Conservation (phyloP, 2,113 vertebrate genomes). For the Odocoileus hemionus region DNA sequence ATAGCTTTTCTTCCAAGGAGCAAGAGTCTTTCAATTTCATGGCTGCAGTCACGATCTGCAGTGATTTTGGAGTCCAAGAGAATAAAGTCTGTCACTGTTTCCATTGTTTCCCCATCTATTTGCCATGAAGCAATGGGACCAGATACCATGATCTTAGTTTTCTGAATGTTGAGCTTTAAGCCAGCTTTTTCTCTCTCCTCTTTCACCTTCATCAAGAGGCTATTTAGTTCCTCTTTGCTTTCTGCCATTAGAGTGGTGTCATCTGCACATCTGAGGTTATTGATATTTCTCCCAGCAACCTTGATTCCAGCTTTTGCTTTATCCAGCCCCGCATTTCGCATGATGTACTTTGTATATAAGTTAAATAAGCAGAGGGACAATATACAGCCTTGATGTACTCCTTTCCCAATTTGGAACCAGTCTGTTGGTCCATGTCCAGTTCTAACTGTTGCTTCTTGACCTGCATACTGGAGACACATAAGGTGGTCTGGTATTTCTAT, state of each 20-base stretch:
- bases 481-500: not conserved
- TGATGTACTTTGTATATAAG: not conserved
- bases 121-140: not conserved
- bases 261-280: not conserved
- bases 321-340: accelerated
- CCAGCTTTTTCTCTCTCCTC: not conserved
- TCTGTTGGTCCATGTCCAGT: not conserved
- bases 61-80: not conserved
- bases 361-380: not conserved
- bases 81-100: not conserved
- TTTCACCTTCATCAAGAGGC: not conserved
- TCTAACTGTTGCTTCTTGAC: not conserved
- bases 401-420: not conserved
- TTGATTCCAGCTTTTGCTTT: not conserved
- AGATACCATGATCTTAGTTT: not conserved
- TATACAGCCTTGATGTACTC: not conserved
- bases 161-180: not conserved
- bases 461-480: not conserved
- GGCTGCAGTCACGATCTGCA: not conserved
- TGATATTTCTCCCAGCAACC: not conserved
- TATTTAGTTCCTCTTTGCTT: not conserved
- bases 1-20: not conserved
- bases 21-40: not conserved
- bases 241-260: not conserved
- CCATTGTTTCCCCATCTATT: not conserved